Percentiles rank a stretch among this genome's conserved stretches.
phyloP scores from a whole-genome alignment of 2,888 invertebrate genomes.

The Heliconius charithonia region DNA sequence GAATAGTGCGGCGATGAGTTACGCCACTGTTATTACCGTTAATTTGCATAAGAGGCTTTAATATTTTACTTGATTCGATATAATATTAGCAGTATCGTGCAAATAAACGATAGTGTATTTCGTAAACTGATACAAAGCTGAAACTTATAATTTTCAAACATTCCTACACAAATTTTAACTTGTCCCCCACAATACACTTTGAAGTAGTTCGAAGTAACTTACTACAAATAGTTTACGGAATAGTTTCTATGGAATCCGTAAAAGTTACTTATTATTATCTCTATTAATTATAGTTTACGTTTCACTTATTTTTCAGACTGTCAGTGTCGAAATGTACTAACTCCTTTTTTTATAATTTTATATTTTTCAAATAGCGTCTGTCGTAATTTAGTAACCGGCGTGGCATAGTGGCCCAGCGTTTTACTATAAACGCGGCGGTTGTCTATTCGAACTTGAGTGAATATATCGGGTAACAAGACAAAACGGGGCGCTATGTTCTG shows the following conservation, averaged over 20 bases:
- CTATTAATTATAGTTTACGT: neutral
- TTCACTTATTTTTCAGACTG: neutral
- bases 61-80: neutral
- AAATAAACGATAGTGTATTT: neutral
- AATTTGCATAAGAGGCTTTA: neutral
- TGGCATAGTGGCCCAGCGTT: no score
- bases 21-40: no score
- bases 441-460: no score
- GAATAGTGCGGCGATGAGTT: no score
- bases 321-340: neutral
- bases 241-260: neutral
- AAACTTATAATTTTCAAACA: constrained; percentile 14
- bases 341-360: neutral
- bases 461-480: no score
- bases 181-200: constrained; percentile 12
- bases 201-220: neutral
- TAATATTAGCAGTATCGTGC: neutral
- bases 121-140: neutral
- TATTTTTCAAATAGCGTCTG: neutral
- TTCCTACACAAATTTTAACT: constrained; percentile 18
- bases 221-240: neutral
- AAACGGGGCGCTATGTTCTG: no score
- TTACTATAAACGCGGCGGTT: no score
- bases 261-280: neutral
- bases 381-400: no score